Base-by-base conservation (phyloP, 2,888 invertebrate genomes). In the Rhyacophila evoluta region DNA sequence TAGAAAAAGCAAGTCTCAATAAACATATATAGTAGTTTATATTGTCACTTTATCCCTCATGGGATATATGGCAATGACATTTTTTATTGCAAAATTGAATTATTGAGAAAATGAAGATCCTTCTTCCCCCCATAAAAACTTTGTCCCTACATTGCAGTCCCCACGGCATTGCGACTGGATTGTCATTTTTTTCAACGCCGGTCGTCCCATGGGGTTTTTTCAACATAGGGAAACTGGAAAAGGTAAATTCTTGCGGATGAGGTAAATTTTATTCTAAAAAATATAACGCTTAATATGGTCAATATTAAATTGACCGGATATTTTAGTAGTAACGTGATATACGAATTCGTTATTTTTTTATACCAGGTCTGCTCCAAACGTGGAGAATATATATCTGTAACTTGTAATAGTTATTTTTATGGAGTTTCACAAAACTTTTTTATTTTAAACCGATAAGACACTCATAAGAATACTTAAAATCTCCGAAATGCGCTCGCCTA, bases 1-100 rank as follows among this genome's bases (percentile, higher is more conserved):
- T 55, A 19, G 10, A 55, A 55, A 12, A 55, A n/a, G n/a, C 55
- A n/a, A 55, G 10, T 55, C 55, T 55, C 5, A 2, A 19, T 19
- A 55, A 55, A 55, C 10, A 55, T 19, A 55, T 6, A 25, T 19
- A 55, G 8, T 55, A 19, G 15, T 55, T 55, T 55, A 55, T 19
- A 55, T 55, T 19, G 55, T 10, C 55, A 55, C 25, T 55, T 12
- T 25, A 25, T 8, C 1, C 19, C 55, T 10, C 25, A 10, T 8
- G 55, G 55, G 55, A 55, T 25, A 25, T 55, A 25, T 33, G 4
- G 55, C 55, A 55, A 55, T 55, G 55, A 19, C 55, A 55, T 55
- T 55, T 55, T 55, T 55, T 55, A 55, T 55, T 25, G 55, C 55
- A 25, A 55, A 55, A 55, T 55, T 55, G 55, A 55, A 55, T 55